Conservation (phyloP, 2,113 vertebrate genomes). For the Callospermophilus lateralis region DNA sequence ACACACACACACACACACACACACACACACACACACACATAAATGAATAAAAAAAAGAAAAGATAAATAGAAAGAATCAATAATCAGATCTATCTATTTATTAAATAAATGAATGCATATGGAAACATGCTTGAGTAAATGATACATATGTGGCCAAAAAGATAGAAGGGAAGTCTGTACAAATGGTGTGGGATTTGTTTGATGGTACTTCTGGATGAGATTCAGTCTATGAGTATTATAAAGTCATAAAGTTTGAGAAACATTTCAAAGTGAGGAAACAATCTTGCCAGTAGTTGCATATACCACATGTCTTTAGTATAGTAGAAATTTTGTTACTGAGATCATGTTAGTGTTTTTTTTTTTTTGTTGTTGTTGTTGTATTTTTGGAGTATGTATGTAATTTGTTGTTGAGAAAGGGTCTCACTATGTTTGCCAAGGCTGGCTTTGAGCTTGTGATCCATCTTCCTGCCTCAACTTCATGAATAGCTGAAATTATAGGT, state of each 20-base stretch:
- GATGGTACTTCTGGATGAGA: not conserved
- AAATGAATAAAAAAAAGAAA: not conserved
- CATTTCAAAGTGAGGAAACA: slow-evolving; percentile 17
- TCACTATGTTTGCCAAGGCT: not conserved
- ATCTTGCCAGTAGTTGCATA: not conserved
- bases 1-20: not conserved
- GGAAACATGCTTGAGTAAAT: not conserved
- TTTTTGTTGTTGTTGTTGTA: too few species aligned
- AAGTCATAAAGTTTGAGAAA: slow-evolving; percentile 38
- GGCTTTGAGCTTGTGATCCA: not conserved
- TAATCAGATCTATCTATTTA: not conserved
- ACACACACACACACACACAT: too few species aligned
- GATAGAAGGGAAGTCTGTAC: not conserved
- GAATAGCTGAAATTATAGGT: not conserved
- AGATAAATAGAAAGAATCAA: not conserved
- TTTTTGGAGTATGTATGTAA: not conserved
- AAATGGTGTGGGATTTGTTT: not conserved
- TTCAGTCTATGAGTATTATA: slow-evolving; percentile 14
- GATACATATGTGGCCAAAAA: not conserved
- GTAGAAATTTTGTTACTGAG: not conserved
- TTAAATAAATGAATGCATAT: not conserved
- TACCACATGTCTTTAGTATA: not conserved
- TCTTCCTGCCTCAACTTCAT: not conserved
- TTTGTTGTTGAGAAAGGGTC: not conserved
- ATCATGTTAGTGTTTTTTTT: not conserved